These are phyloP conservation scores for Passer montanus DNA, from an alignment of 2,113 vertebrate species.

Conservation along the genomic window DNA sequence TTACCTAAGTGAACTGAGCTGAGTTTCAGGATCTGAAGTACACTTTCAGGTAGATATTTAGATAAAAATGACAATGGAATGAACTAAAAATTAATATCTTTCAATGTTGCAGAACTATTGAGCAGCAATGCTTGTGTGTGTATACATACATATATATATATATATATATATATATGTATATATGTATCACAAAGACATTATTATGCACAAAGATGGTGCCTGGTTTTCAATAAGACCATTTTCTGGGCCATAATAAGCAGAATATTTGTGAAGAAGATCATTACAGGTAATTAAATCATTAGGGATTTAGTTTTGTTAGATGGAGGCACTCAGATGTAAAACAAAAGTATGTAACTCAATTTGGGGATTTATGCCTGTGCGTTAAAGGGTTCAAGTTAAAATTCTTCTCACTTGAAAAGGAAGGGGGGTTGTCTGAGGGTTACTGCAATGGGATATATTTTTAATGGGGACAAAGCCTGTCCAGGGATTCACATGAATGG, in stretches of 20 bases:
- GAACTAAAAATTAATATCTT: background rate
- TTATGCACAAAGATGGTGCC: background rate
- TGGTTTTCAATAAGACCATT: background rate
- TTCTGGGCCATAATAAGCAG: background rate
- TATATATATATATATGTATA: no score
- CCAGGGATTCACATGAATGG: conserved; percentile 15
- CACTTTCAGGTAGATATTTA: background rate
- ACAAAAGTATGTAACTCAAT: background rate
- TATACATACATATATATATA: rapidly evolving
- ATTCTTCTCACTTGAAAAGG: background rate
- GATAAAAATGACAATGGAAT: background rate
- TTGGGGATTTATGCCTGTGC: background rate
- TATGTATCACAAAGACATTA: background rate
- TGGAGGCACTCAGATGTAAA: background rate
- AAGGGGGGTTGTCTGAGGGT: background rate
- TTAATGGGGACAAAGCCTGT: conserved; percentile 32
- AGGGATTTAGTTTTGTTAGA: conserved; percentile 25
- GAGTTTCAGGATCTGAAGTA: background rate
- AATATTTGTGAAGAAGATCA: background rate
- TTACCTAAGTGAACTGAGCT: background rate
- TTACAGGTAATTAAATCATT: conserved; percentile 56
- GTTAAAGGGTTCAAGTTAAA: background rate
- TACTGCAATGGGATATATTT: background rate
- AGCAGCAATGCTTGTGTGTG: background rate
- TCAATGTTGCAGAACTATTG: background rate